Evolutionary conservation across 2,888 invertebrate species (phyloP).

Genomic region (Drosophila antonietae): DNA sequence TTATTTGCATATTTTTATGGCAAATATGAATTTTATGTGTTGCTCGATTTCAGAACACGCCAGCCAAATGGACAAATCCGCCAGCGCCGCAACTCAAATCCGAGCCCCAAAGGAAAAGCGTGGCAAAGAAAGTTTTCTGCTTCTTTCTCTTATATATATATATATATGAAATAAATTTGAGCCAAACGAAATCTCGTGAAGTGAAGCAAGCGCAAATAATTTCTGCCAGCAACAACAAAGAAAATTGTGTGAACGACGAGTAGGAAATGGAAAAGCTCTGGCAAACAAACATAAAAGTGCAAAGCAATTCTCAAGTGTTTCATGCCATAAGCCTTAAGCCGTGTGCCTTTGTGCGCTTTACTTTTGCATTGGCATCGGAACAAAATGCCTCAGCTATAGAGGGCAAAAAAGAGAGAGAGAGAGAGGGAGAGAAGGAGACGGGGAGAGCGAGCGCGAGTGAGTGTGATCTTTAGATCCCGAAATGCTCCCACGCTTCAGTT

Average conservation of each 20-base stretch:
- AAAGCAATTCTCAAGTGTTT: slow-evolving; percentile 79
- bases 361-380: slow-evolving; percentile 35
- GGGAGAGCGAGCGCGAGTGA: background rate
- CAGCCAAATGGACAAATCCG: slow-evolving; percentile 42
- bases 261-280: slow-evolving; percentile 17
- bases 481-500: slow-evolving; percentile 58
- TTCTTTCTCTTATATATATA: slow-evolving; percentile 7
- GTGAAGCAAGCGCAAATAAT: slow-evolving; percentile 54
- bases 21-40: slow-evolving; percentile 68
- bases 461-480: slow-evolving; percentile 3
- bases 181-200: slow-evolving; percentile 55
- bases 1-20: slow-evolving; percentile 74
- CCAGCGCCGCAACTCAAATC: slow-evolving; percentile 19
- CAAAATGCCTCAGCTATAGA: slow-evolving; percentile 4
- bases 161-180: slow-evolving; percentile 31
- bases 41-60: slow-evolving; percentile 60
- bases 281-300: slow-evolving; percentile 64
- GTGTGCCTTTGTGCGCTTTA: slow-evolving; percentile 57
- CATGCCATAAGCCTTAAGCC: slow-evolving; percentile 74
- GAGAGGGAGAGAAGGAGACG: background rate
- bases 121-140: slow-evolving; percentile 20
- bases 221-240: slow-evolving; percentile 17
- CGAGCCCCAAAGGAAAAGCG: slow-evolving; percentile 35
- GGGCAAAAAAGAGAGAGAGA: background rate
- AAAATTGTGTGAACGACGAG: slow-evolving; percentile 26